Conservation (phyloP, 2,797 vertebrate genomes). For the Epinephelus awoara region DNA sequence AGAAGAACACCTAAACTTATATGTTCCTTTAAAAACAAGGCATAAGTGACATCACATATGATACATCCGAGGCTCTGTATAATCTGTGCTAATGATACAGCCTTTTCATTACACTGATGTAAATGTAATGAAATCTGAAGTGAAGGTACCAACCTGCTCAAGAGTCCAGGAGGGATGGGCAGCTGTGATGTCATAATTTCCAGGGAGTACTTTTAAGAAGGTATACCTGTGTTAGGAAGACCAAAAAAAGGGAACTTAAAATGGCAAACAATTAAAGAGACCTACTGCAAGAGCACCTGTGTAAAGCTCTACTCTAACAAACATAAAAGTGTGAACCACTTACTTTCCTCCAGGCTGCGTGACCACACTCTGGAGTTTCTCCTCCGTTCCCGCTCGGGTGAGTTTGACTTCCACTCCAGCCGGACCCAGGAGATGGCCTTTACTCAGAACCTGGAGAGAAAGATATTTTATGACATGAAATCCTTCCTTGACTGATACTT, state of each 20-base stretch:
- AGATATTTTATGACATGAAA: not conserved
- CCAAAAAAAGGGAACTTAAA: not conserved
- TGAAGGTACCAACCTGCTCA: constrained; percentile 88
- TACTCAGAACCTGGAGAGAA: constrained; percentile 92
- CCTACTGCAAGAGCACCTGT: not conserved
- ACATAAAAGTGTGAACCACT: constrained; percentile 67
- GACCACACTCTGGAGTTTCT: constrained; percentile 88
- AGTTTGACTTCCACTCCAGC: constrained; percentile 93
- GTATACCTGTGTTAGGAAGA: constrained; percentile 88
- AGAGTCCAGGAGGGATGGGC: constrained; percentile 94
- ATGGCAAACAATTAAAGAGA: not conserved
- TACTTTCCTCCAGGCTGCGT: constrained; percentile 96
- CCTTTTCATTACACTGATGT: too few relatives aligned
- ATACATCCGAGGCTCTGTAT: not conserved
- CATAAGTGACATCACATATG: not conserved
- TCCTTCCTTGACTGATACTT: not conserved
- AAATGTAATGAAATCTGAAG: not conserved
- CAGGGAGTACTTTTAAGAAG: constrained; percentile 96
- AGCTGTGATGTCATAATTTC: constrained; percentile 94
- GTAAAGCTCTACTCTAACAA: not conserved
- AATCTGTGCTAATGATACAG: not conserved
- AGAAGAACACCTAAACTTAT: not conserved
- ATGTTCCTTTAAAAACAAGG: too few relatives aligned
- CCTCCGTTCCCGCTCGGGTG: constrained; percentile 85
- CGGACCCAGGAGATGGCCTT: constrained; percentile 92